A percentile compares a stretch with the other conserved stretches of the same genome.
These are phyloP conservation scores for Glaucopsyche alexis DNA, from an alignment of 2,888 invertebrate species.

Conservation along the genomic window DNA sequence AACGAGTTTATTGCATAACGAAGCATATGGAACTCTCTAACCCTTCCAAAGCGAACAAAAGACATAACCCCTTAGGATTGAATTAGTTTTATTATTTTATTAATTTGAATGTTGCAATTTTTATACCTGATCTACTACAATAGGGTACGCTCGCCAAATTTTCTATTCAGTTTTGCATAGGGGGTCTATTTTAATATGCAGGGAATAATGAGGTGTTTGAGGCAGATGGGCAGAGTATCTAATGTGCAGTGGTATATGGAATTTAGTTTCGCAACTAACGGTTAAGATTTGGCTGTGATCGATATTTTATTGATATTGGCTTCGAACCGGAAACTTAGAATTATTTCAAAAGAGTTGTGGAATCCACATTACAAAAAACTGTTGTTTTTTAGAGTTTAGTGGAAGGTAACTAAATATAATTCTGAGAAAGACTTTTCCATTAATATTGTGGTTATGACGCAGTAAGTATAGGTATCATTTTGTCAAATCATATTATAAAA, in stretches of 20 bases:
- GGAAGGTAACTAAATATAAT: too few relatives aligned
- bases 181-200: slow-evolving; percentile 60
- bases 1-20: slow-evolving; percentile 33
- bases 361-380: too few relatives aligned
- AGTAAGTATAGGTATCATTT: too few relatives aligned
- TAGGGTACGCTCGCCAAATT: slow-evolving; percentile 51
- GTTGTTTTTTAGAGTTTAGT: too few relatives aligned
- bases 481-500: too few relatives aligned
- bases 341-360: too few relatives aligned
- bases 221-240: slow-evolving; percentile 46
- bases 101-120: slow-evolving; percentile 78
- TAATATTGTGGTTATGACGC: too few relatives aligned
- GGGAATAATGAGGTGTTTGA: slow-evolving; percentile 43
- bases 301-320: slow-evolving; percentile 1
- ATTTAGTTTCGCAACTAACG: not conserved
- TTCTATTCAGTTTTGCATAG: slow-evolving; percentile 76
- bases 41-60: slow-evolving; percentile 38
- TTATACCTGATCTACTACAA: slow-evolving; percentile 75
- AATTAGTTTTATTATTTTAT: slow-evolving; percentile 72
- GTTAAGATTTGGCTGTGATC: not conserved
- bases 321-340: not conserved
- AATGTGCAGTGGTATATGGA: slow-evolving; percentile 16
- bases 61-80: slow-evolving; percentile 65
- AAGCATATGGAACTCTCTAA: slow-evolving; percentile 33
- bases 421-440: too few relatives aligned